phyloP scores from a whole-genome alignment of 2,888 invertebrate species.

The Campopleginae sp. region DNA sequence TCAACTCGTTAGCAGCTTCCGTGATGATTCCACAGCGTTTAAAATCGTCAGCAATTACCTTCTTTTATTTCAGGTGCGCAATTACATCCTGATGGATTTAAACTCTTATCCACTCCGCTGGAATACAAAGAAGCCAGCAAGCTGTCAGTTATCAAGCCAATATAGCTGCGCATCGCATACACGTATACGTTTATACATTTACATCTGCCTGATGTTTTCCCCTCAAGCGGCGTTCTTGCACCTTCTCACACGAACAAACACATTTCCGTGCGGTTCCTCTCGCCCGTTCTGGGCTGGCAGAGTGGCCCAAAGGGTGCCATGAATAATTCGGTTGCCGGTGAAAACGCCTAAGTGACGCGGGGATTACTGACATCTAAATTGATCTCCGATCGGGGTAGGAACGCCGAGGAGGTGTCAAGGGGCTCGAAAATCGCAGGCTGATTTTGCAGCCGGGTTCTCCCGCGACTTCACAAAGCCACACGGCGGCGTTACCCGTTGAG shows the following conservation, averaged over 20 bases:
- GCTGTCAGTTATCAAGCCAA: conserved; percentile 1
- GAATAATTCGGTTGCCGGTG: conserved; percentile 81
- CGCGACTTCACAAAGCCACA: conserved; percentile 23
- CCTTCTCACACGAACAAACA: conserved; percentile 42
- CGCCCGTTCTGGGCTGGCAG: conserved; percentile 51
- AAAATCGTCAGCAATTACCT: conserved; percentile 2
- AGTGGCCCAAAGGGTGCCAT: conserved; percentile 72
- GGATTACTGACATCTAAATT: conserved; percentile 82
- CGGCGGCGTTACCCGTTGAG: conserved; percentile 31
- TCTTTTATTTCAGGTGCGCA: conserved; percentile 19
- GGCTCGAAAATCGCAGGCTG: conserved; percentile 21
- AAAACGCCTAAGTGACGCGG: conserved; percentile 83
- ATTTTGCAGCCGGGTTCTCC: conserved; percentile 18
- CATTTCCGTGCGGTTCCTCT: conserved; percentile 61
- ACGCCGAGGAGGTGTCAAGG: conserved; percentile 31
- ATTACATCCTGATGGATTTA: not conserved
- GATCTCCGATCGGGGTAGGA: conserved; percentile 79
- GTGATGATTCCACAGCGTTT: not conserved
- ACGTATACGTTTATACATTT: not conserved
- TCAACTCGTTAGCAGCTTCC: conserved; percentile 71
- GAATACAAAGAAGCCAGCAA: not conserved
- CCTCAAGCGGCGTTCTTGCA: conserved; percentile 17
- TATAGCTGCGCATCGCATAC: conserved; percentile 16
- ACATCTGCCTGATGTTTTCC: not conserved
- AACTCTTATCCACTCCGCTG: not conserved